Conservation (phyloP, 2,888 invertebrate species). For the Polyommatus iphigenia region DNA sequence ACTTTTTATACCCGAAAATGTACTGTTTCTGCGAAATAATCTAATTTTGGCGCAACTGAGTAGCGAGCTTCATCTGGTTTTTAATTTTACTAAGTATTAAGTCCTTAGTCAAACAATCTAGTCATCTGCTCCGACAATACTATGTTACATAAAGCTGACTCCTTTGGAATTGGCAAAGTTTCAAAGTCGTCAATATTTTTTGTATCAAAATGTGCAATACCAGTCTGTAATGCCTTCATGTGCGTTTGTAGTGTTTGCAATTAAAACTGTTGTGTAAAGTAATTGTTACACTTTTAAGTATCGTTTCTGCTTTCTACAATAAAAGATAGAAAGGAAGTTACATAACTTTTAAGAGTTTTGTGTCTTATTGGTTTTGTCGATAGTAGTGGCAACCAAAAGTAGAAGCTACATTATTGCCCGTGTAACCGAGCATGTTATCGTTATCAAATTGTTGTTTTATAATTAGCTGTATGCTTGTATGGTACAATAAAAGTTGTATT, state of each 20-base stretch:
- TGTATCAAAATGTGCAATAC: not conserved
- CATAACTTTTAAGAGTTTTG: not conserved
- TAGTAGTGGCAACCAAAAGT: not conserved
- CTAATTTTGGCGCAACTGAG: too few relatives aligned
- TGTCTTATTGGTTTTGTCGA: not conserved
- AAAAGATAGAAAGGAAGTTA: slow-evolving; percentile 3
- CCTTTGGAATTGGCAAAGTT: not conserved
- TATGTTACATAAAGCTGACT: too few relatives aligned
- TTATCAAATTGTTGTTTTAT: too few relatives aligned
- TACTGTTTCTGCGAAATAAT: too few relatives aligned
- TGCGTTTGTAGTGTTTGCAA: not conserved
- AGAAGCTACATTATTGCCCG: not conserved
- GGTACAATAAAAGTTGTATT: too few relatives aligned
- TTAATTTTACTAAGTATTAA: too few relatives aligned
- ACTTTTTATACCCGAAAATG: too few relatives aligned
- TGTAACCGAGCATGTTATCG: not conserved
- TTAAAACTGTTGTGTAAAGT: not conserved
- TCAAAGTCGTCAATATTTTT: not conserved
- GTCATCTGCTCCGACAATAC: too few relatives aligned
- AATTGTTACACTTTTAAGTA: not conserved
- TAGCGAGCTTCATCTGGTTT: too few relatives aligned
- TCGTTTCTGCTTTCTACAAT: not conserved
- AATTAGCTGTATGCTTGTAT: too few relatives aligned
- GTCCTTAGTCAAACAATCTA: too few relatives aligned
- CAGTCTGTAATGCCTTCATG: not conserved